Evolutionary conservation across 2,888 invertebrate species (phyloP).

Genomic region (Melanotus villosus): DNA sequence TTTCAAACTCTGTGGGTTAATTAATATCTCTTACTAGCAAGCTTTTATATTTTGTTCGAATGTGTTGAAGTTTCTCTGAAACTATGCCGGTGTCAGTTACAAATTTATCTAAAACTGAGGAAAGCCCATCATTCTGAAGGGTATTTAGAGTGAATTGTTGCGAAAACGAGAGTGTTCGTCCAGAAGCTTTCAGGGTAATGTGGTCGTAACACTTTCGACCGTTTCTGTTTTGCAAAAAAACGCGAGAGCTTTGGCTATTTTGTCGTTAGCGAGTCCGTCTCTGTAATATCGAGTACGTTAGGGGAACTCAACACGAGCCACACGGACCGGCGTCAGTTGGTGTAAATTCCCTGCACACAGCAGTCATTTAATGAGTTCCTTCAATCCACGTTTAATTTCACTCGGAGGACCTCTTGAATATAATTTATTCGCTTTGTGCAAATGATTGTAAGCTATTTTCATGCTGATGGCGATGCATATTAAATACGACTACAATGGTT

Average conservation of each 20-base stretch:
- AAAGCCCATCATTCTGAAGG: neutral
- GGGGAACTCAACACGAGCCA: neutral
- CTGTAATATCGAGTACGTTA: neutral
- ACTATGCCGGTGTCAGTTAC: conserved; percentile 1
- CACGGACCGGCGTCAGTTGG: conserved; percentile 22
- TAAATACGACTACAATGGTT: conserved; percentile 27
- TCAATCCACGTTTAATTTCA: conserved; percentile 36
- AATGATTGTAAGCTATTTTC: conserved; percentile 38
- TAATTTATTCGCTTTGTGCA: conserved; percentile 35
- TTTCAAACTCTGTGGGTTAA: too few relatives aligned
- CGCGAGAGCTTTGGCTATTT: neutral
- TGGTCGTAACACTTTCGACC: neutral
- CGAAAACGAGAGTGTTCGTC: neutral
- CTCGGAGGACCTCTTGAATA: conserved; percentile 37
- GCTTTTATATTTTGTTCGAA: too few relatives aligned
- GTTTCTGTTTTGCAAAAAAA: neutral
- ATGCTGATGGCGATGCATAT: conserved; percentile 32
- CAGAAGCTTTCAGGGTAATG: neutral
- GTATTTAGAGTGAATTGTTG: neutral
- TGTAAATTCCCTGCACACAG: conserved; percentile 23
- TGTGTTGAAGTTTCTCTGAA: neutral
- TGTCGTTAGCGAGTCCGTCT: neutral
- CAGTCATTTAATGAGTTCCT: conserved; percentile 37
- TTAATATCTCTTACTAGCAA: too few relatives aligned
- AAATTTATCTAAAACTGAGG: neutral